These are phyloP conservation scores for Herpailurus yagouaroundi DNA, from an alignment of 2,113 vertebrate genomes.

Conservation along the genomic window DNA sequence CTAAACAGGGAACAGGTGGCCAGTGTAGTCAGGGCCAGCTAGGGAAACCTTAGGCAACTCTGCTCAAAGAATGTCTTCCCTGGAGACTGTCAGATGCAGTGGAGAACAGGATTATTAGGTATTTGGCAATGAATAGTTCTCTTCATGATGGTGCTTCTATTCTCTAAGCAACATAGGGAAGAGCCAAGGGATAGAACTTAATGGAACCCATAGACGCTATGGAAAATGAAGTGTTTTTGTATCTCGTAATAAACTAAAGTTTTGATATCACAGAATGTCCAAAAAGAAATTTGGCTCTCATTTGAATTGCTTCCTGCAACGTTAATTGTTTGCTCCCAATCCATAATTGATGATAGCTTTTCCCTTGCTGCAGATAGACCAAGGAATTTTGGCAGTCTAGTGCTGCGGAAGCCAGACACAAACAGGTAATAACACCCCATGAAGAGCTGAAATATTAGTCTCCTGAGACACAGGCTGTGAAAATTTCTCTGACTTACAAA, in stretches of 20 bases:
- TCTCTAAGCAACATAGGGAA: conserved; percentile 35
- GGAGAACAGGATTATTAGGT: conserved; percentile 73
- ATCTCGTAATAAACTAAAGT: conserved; percentile 30
- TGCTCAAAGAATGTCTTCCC: conserved; percentile 60
- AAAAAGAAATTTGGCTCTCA: conserved; percentile 63
- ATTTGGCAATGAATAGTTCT: conserved; percentile 62
- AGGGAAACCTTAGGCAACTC: conserved; percentile 69
- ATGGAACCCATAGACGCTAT: neutral
- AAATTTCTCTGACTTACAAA: conserved; percentile 74
- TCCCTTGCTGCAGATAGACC: conserved; percentile 42
- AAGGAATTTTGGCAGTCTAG: conserved; percentile 34
- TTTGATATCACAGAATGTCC: conserved; percentile 36
- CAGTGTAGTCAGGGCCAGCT: conserved; percentile 72
- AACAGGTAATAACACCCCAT: conserved; percentile 54
- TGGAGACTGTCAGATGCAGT: conserved; percentile 64
- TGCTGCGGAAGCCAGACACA: conserved; percentile 59
- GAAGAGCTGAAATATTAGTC: conserved; percentile 55
- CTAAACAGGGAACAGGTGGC: conserved; percentile 84
- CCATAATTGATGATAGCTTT: conserved; percentile 71
- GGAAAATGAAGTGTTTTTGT: conserved; percentile 28
- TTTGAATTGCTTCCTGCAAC: conserved; percentile 69
- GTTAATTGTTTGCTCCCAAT: conserved; percentile 65
- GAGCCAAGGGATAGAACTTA: conserved; percentile 63
- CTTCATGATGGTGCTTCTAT: conserved; percentile 58
- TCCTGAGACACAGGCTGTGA: conserved; percentile 55